A percentile compares a stretch with the other conserved stretches of the same genome.
phyloP scores from a whole-genome alignment of 2,797 vertebrate genomes.

The Simalia tracyae region DNA sequence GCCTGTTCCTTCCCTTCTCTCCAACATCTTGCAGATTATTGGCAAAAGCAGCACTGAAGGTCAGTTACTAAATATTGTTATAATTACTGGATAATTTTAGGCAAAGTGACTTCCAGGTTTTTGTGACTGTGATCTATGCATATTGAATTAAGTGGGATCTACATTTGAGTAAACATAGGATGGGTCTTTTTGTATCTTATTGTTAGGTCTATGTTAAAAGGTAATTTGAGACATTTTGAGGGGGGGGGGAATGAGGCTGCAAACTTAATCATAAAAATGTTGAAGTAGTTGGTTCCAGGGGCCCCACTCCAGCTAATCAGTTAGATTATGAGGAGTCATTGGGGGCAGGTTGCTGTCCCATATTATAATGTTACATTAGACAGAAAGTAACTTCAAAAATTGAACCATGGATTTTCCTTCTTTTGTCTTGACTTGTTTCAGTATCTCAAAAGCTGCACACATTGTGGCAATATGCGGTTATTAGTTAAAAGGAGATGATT shows the following conservation, averaged over 20 bases:
- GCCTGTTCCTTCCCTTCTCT: constrained; percentile 7
- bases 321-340: not conserved
- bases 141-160: not conserved
- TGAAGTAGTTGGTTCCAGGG: not conserved
- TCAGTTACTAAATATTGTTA: constrained; percentile 44
- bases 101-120: not conserved
- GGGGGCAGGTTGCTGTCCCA: not conserved
- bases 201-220: not conserved
- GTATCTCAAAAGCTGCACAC: not conserved
- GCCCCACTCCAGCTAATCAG: not conserved
- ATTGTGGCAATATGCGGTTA: not conserved
- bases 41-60: constrained; percentile 69
- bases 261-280: not conserved
- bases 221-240: not conserved
- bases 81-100: not conserved
- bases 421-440: not conserved
- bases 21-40: constrained; percentile 65
- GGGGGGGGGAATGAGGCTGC: not conserved
- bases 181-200: not conserved
- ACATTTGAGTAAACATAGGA: not conserved
- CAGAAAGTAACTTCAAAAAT: not conserved
- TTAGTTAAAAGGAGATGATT: not conserved
- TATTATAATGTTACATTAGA: not conserved
- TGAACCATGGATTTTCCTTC: not conserved
- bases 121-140: not conserved